Evolutionary conservation across 2,113 vertebrate species (phyloP).

Genomic region (Elachura formosa): DNA sequence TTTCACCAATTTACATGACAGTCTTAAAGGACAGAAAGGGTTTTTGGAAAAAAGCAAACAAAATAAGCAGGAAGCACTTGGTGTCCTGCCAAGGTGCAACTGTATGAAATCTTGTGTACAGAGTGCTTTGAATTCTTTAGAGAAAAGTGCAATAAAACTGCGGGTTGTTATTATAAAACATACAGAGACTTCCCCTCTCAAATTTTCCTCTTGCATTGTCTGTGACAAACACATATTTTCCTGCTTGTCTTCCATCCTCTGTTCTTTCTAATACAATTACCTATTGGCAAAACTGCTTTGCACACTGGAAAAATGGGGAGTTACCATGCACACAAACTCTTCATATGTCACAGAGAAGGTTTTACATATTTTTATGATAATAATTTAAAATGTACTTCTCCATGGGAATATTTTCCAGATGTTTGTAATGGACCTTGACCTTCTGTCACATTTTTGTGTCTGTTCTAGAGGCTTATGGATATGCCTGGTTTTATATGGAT

Average conservation of each 20-base stretch:
- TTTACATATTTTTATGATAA: not conserved
- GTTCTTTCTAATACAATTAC: not conserved
- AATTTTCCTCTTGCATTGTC: not conserved
- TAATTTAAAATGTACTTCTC: not conserved
- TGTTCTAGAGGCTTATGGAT: not conserved
- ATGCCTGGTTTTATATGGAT: not conserved
- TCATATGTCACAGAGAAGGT: not conserved
- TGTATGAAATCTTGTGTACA: not conserved
- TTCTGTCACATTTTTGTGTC: not conserved
- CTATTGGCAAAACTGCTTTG: not conserved
- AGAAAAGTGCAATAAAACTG: not conserved
- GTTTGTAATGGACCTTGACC: not conserved
- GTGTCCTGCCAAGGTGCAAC: not conserved
- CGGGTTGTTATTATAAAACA: not conserved
- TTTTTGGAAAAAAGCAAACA: not conserved
- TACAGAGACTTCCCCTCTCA: not conserved
- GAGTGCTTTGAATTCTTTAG: not conserved
- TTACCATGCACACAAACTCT: not conserved
- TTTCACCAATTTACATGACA: slow-evolving; percentile 14
- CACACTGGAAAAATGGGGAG: not conserved
- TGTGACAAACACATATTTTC: not conserved
- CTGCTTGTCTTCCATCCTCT: not conserved
- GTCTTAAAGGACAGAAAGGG: not conserved
- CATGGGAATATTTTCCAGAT: not conserved
- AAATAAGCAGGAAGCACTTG: not conserved